Base-by-base conservation (phyloP, 2,113 vertebrate genomes). In the Notothenia rossii region DNA sequence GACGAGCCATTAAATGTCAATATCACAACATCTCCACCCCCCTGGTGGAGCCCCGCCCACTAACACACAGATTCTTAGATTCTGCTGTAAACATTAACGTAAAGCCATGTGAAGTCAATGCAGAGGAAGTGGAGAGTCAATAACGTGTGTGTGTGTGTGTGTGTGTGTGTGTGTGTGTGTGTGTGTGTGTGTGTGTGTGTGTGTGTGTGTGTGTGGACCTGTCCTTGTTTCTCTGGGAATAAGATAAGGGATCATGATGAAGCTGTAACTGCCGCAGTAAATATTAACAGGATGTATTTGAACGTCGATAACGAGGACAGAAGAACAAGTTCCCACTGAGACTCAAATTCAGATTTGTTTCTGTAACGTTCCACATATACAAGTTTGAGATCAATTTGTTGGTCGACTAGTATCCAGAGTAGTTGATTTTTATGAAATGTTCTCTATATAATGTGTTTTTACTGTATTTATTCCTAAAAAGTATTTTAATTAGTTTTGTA, bases 21-120 rank as follows among this genome's bases (percentile, higher is more conserved):
- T 5, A 77, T 63, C 29, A 0, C 2, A 14, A n/a, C 15, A 36
- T 4, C 61, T 2, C 55, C 78, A 43, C 1, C 82, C 13, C 40
- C 45, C 36, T 7, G 36, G 36, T 40, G 36, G 7, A 40, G 36
- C 13, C 18, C 17, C 29, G 33, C 58, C 56, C 51, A 64, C 13
- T 54, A 48, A 79, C 72, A 14, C 22, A 18, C 55, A 36, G 63
- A 72, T 49, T 63, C 5, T 55, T 80, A 62, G 48, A 62, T 36
- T 63, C 11, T n/a, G 45, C 62, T 59, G 65, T 82, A 86, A 84
- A 88, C 61, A 89, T 89, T 84, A 84, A 88, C 81, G 17, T 10
- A 79, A 50, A 61, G 74, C 71, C n/a, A 76, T 49, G 56, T 12
- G 22, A 51, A 15, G 61, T 85, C 77, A 59, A 70, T 63, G 50